Evolutionary conservation across 1,140 invertebrate species (phyloP), one percentile per base, ranked within the genome.

Genomic region (Bombus turneri): DNA sequence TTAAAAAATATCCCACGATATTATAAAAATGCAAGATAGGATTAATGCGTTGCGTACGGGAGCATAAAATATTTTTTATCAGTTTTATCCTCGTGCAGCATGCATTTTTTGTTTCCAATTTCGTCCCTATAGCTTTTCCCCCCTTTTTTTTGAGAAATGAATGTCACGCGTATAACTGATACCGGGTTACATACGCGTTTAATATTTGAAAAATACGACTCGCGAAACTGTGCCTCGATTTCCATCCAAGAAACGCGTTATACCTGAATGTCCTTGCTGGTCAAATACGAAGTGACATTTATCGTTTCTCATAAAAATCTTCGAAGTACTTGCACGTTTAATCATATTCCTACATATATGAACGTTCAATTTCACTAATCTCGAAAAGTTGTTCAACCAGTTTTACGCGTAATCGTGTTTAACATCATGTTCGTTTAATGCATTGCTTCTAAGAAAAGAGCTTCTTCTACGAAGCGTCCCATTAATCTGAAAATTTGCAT

Each of bases 21-120:
- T 28, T 59, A 41, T 12, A 53, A 39, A 81, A 71, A 41, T 12
- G 3, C 47, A 25, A 41, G 80, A 81, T 81, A 59, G 2, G 53
- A 81, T 57, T 34, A 5, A 59, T 25, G n/a, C n/a, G 34, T 13
- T 39, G 34, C 78, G 13, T 15, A 15, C 31, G 59, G n/a, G 9
- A 10, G 34, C 62, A 69, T 78, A 69, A 77, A 83, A 78, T 83
- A 83, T 83, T 78, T 83, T 83, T 83, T 83, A 83, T 83, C 74
- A 1, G 22, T 13, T 59, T 15, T 39, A 6, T 25, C 53, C 18
- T 57, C 47, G 12, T 59, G 28, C 64, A 62, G 68, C 8, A 3
- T 28, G n/a, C 43, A n/a, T 69, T 78, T 78, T 69, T 75, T 34
- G 41, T 34, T 43, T 81, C 47, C 37, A 74, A 47, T 75, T 83